These are phyloP conservation scores for Sinonovacula constricta DNA, from an alignment of 1,140 invertebrate genomes.

Conservation along the genomic window DNA sequence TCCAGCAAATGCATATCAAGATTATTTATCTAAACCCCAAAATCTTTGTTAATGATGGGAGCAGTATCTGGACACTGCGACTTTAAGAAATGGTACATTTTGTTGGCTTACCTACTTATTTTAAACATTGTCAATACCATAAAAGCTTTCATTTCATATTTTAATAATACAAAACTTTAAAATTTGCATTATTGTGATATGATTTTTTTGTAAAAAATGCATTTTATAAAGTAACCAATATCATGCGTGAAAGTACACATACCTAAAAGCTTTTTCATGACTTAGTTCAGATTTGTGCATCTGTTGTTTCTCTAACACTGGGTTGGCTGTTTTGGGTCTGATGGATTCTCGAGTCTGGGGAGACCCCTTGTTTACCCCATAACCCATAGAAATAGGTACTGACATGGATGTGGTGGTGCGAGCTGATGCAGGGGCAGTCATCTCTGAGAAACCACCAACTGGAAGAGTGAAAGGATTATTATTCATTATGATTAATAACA, in stretches of 20 bases:
- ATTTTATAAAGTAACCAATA: no score
- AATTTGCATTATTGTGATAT: no score
- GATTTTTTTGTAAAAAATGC: no score
- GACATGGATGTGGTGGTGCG: constrained; percentile 55
- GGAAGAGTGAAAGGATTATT: background rate
- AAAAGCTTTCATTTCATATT: no score
- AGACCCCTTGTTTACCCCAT: constrained; percentile 7
- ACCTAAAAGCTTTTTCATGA: constrained; percentile 71
- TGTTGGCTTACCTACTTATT: no score
- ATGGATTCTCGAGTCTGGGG: constrained; percentile 26
- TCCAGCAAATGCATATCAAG: no score
- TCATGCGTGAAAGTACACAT: background rate
- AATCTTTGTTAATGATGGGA: no score
- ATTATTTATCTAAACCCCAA: no score
- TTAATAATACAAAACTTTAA: no score
- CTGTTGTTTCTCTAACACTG: constrained; percentile 53
- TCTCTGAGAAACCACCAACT: constrained; percentile 39
- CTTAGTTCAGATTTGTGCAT: constrained; percentile 61
- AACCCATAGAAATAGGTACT: constrained; percentile 37
- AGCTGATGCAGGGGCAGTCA: constrained; percentile 4
- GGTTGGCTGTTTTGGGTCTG: constrained; percentile 55
- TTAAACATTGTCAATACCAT: no score
- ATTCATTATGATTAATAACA: background rate
- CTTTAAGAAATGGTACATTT: no score
- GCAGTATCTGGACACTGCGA: no score